These are phyloP conservation scores for Trachops cirrhosus DNA, from an alignment of 2,797 vertebrate species.

Conservation along the genomic window DNA sequence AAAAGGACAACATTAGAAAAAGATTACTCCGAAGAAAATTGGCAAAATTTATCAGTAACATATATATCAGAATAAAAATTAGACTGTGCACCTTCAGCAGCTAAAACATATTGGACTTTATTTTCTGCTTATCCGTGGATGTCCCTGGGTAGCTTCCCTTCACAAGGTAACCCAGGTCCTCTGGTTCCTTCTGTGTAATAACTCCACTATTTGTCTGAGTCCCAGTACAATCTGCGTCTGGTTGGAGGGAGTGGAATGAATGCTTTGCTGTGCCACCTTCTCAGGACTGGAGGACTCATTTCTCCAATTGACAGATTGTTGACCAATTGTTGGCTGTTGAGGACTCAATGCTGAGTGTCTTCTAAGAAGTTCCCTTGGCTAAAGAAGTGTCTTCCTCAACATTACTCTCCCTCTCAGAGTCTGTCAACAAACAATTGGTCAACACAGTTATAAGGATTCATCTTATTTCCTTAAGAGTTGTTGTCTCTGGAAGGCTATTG, in stretches of 20 bases:
- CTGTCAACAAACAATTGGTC: neutral
- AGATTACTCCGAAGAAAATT: neutral
- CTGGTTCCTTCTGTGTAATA: neutral
- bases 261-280: neutral
- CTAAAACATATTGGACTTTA: neutral
- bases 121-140: neutral
- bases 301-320: neutral
- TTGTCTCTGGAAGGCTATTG: neutral
- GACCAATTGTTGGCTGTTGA: neutral
- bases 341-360: rapidly evolving
- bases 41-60: neutral
- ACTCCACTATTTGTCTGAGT: neutral
- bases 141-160: neutral
- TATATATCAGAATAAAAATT: neutral
- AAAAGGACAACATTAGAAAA: neutral
- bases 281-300: neutral
- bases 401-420: neutral
- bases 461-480: neutral
- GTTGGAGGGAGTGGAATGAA: neutral
- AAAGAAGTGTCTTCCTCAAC: neutral
- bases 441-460: neutral
- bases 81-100: neutral
- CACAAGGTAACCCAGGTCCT: neutral
- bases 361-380: neutral
- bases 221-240: neutral